A percentile compares a stretch with the other conserved stretches of the same genome.
Conservation (phyloP, 1,140 invertebrate species). For the Holotrichia oblita region DNA sequence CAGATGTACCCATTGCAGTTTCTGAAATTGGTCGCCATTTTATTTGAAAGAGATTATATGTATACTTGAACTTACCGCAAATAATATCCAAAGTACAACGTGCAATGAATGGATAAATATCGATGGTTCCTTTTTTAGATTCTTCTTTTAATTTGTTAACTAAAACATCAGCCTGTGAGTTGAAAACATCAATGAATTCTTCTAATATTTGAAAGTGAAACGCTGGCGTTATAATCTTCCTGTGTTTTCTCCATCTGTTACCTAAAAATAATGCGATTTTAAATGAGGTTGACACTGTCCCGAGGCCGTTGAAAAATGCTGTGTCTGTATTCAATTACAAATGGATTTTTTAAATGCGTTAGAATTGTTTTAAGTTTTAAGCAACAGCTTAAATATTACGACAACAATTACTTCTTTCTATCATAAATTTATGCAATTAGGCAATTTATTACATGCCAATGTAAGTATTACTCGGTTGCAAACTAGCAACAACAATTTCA, state of each 20-base stretch:
- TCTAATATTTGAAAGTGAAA: conserved; percentile 87
- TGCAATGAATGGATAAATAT: conserved; percentile 69
- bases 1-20: conserved; percentile 83
- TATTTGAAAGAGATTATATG: neutral
- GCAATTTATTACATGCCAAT: too few species aligned
- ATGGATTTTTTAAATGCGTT: too few species aligned
- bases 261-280: too few species aligned
- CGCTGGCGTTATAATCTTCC: conserved; percentile 80
- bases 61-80: neutral
- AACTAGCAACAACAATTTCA: too few species aligned
- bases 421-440: too few species aligned
- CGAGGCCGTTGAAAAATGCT: too few species aligned
- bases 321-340: too few species aligned
- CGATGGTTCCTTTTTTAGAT: conserved; percentile 63
- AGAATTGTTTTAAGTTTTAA: too few species aligned
- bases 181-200: conserved; percentile 77
- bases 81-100: conserved; percentile 71
- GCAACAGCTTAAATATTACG: too few species aligned
- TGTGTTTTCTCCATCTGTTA: conserved; percentile 70
- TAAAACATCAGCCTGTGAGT: conserved; percentile 65
- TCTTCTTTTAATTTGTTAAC: conserved; percentile 67
- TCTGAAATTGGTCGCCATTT: conserved; percentile 66
- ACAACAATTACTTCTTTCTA: too few species aligned
- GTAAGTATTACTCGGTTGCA: too few species aligned
- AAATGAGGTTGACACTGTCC: too few species aligned